phyloP scores from a whole-genome alignment of 2,113 vertebrate genomes.

The Galeopterus variegatus region DNA sequence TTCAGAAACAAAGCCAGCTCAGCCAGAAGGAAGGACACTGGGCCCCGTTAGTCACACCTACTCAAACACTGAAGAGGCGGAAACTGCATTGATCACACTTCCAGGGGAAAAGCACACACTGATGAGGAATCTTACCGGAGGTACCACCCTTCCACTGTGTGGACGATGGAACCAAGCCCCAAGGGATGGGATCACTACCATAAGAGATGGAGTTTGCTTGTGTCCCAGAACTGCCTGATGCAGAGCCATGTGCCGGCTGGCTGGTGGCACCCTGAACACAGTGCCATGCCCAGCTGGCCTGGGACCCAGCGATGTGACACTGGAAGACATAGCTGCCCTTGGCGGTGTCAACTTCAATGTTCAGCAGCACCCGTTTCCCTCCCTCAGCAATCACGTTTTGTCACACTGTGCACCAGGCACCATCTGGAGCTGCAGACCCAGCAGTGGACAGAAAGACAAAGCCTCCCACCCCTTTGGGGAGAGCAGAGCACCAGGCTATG shows the following conservation, averaged over 20 bases:
- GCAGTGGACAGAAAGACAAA: not conserved
- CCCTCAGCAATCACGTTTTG: accelerated
- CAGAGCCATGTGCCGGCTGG: no score
- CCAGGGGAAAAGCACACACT: accelerated
- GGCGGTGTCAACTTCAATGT: accelerated
- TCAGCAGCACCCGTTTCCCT: not conserved
- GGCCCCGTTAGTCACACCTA: not conserved
- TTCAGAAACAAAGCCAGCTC: not conserved
- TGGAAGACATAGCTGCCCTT: not conserved
- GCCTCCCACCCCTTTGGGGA: not conserved
- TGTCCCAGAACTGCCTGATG: no score
- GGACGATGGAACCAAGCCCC: not conserved
- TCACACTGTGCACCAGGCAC: accelerated
- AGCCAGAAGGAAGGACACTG: not conserved
- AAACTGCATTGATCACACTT: accelerated
- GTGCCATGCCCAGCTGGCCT: not conserved
- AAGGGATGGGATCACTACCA: not conserved
- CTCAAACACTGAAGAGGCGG: accelerated
- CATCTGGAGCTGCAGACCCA: accelerated
- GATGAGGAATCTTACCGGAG: not conserved
- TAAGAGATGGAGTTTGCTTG: not conserved
- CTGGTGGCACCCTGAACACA: no score
- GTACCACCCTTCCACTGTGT: not conserved
- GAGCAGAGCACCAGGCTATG: accelerated
- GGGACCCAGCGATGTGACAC: not conserved